Conservation (phyloP, 2,113 vertebrate genomes). For the Siniperca chuatsi region DNA sequence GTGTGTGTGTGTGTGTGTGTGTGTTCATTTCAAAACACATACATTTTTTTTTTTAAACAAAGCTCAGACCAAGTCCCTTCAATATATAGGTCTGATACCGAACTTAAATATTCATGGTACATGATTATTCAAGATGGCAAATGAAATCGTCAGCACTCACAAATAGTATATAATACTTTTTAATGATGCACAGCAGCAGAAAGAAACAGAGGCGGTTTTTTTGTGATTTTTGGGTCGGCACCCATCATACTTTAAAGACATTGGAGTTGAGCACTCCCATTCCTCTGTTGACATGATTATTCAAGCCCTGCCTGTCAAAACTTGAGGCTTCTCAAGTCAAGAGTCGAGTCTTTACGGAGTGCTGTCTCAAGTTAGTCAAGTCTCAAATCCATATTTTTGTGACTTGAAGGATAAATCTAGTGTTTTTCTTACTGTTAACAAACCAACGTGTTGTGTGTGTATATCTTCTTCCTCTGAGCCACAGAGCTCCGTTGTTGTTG, state of each 20-base stretch:
- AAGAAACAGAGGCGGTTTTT: too few species aligned
- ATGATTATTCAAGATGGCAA: too few species aligned
- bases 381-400: not conserved
- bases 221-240: too few species aligned
- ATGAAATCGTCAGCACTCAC: too few species aligned
- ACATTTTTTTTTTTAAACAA: not conserved
- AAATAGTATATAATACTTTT: too few species aligned
- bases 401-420: not conserved
- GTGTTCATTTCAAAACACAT: not conserved
- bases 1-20: not conserved
- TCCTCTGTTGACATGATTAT: too few species aligned
- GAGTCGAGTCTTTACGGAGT: not conserved
- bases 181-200: too few species aligned
- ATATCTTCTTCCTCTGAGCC: not conserved
- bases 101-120: too few species aligned
- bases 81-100: not conserved
- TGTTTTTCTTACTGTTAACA: not conserved
- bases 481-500: not conserved
- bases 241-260: too few species aligned
- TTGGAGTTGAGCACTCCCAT: too few species aligned
- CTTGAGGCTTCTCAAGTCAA: not conserved
- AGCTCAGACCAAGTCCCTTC: not conserved
- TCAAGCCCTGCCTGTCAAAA: not conserved
- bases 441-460: not conserved
- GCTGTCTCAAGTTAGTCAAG: not conserved